phyloP scores from a whole-genome alignment of 2,797 vertebrate genomes.

The Dromococcyx pavoninus region DNA sequence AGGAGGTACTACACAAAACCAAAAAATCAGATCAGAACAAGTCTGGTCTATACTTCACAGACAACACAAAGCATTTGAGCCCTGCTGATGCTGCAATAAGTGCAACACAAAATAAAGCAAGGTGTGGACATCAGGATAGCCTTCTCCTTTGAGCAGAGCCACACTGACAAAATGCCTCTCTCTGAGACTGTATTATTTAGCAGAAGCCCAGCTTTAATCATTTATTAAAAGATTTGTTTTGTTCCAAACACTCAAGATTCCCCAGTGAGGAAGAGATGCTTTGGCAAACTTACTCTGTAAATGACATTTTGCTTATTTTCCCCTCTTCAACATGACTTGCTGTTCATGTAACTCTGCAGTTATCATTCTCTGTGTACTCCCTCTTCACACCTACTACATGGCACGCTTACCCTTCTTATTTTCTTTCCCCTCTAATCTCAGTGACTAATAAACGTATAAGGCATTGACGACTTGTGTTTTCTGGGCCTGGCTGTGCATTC shows the following conservation, averaged over 20 bases:
- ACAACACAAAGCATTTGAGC: slow-evolving; percentile 3
- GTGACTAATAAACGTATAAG: neutral
- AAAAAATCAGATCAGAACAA: slow-evolving; percentile 74
- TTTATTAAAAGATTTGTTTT: neutral
- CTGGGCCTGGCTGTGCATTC: neutral
- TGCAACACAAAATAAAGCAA: neutral
- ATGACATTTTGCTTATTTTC: neutral
- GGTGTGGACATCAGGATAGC: neutral
- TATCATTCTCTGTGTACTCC: neutral
- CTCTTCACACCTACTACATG: neutral
- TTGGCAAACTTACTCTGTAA: neutral
- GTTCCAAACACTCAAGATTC: neutral
- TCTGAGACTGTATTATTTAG: neutral
- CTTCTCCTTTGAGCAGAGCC: neutral
- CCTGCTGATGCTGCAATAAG: neutral
- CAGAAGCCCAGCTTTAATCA: neutral
- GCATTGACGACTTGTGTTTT: neutral
- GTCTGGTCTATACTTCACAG: slow-evolving; percentile 52
- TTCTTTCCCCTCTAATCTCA: neutral
- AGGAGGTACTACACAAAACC: slow-evolving; percentile 82
- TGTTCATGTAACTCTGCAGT: neutral
- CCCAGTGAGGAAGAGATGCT: neutral
- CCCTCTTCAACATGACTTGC: neutral
- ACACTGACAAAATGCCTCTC: neutral
- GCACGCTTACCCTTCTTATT: neutral